Base-by-base conservation (phyloP, 2,113 vertebrate species). In the Crotalus viridis region DNA sequence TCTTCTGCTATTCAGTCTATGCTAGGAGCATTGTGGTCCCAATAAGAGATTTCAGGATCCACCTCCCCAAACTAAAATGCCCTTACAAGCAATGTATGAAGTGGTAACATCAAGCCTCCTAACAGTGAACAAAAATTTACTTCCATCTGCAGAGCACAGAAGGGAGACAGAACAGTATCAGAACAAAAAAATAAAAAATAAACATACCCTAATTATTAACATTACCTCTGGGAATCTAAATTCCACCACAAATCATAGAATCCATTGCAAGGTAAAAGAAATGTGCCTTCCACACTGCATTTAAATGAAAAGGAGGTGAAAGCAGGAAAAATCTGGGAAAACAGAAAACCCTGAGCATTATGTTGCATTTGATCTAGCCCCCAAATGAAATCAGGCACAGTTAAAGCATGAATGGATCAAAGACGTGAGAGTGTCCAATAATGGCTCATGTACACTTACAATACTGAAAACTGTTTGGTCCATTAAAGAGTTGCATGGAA, bases 281-380 rank as follows among this genome's bases (percentile, higher is more conserved):
- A 89, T 3, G 2, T 0, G 6, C 2, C 13, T 19, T 8, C 6
- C 3, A 0, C 64, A 51, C 48, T 91, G 28, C 39, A 51, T 9
- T 85, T 74, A 85, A 95, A 59, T 88, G 24, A 85, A 55, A 61
- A 8, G 33, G 33, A 46, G 19, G n/a, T 39, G 33, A 57, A 95
- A 93, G 93, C 0, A 64, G 12, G 5, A 7, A 48, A 57, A 85
- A 48, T 21, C 19, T 89, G 91, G 7, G 89, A 93, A 86, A 81
- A 81, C 74, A 81, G 33, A 21, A 43, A 81, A 81, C 74, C 74
- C 39, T 46, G 21, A 91, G 93, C 94, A 64, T 54, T 0, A 2
- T 95, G 91, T 59, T 93, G 92, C 64, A 94, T 96, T 96, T 95
- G 97, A 96, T 97, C 97, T 96, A 97, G 96, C 97, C 96, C 96